phyloP scores from a whole-genome alignment of 2,888 invertebrate genomes.

The Argyresthia goedartella region DNA sequence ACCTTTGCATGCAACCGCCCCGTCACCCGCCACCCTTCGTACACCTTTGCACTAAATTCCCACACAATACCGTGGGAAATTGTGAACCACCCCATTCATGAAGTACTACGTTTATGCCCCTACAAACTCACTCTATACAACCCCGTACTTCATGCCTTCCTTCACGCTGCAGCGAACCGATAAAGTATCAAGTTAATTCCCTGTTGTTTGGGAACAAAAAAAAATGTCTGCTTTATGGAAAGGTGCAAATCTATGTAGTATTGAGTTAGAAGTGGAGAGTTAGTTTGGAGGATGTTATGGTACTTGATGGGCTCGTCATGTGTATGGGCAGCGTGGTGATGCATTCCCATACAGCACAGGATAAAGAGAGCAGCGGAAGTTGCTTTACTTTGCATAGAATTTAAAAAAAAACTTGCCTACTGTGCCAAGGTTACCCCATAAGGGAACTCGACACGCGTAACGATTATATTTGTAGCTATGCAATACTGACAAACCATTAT shows the following conservation, averaged over 20 bases:
- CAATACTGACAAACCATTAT: too few relatives aligned
- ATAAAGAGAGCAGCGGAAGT: constrained; percentile 39
- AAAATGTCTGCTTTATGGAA: constrained; percentile 33
- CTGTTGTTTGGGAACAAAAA: constrained; percentile 19
- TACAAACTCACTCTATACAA: constrained; percentile 29
- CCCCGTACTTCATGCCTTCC: constrained; percentile 28
- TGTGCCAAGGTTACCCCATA: too few relatives aligned
- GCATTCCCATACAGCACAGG: constrained; percentile 59
- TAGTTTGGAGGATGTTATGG: constrained; percentile 18
- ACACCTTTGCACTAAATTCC: constrained; percentile 49
- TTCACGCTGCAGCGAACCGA: constrained; percentile 21
- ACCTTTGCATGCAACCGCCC: background rate
- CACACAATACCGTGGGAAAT: constrained; percentile 62
- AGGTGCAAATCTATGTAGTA: constrained; percentile 35
- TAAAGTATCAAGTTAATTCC: constrained; percentile 29
- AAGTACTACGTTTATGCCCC: constrained; percentile 37
- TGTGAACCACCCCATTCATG: constrained; percentile 36
- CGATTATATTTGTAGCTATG: too few relatives aligned
- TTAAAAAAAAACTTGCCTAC: too few relatives aligned
- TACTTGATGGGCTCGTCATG: constrained; percentile 31
- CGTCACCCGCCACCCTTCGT: constrained; percentile 47
- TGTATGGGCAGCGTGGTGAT: constrained; percentile 3
- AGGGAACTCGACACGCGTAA: too few relatives aligned
- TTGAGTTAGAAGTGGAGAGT: constrained; percentile 19
- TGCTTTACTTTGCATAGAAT: constrained; percentile 36